phyloP scores from a whole-genome alignment of 2,113 vertebrate species.

The Odontophorus gujanensis region DNA sequence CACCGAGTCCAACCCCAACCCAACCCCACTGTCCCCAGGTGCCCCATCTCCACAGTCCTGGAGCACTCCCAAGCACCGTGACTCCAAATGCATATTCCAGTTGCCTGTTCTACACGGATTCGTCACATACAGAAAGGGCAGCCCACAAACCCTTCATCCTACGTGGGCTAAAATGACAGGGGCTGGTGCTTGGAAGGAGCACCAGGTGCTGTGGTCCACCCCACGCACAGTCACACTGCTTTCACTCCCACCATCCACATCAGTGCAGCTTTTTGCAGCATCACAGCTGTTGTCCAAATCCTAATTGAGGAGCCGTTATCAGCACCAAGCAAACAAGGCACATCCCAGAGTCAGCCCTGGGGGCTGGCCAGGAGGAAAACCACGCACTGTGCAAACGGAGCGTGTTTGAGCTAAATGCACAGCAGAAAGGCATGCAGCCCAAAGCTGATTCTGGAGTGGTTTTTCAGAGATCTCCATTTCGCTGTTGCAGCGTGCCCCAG shows the following conservation, averaged over 20 bases:
- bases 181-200: too few species aligned
- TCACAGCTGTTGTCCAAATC: neutral
- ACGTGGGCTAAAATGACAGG: accelerated
- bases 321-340: neutral
- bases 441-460: neutral
- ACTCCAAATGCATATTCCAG: too few species aligned
- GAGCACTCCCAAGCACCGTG: too few species aligned
- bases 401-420: neutral
- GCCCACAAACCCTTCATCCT: neutral
- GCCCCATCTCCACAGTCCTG: too few species aligned
- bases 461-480: neutral
- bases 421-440: neutral
- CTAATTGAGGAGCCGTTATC: neutral
- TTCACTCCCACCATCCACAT: neutral
- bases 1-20: too few species aligned
- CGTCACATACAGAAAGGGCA: accelerated
- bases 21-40: too few species aligned
- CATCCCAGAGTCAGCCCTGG: neutral
- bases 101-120: neutral
- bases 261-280: neutral
- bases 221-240: neutral
- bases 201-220: neutral
- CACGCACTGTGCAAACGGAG: neutral
- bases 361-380: neutral
- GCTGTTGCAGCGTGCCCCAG: neutral